phyloP scores from a whole-genome alignment of 2,113 vertebrate species.

The Eurystomus gularis region DNA sequence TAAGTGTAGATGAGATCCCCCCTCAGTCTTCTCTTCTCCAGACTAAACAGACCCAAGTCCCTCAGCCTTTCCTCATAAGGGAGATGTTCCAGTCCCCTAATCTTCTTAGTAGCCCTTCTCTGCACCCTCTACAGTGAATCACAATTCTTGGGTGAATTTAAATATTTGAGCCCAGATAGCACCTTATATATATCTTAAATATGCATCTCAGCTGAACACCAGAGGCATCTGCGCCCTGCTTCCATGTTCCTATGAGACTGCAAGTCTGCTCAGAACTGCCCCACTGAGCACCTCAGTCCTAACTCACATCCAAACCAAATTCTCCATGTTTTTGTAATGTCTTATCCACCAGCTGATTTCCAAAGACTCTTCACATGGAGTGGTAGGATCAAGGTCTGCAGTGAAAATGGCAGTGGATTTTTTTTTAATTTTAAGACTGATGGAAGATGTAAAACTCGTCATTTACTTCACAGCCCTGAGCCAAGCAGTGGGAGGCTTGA shows the following conservation, averaged over 20 bases:
- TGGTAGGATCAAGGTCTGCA: background rate
- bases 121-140: too few relatives aligned
- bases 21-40: too few relatives aligned
- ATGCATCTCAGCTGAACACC: accelerated
- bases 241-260: background rate
- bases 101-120: too few relatives aligned
- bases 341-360: background rate
- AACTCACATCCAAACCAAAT: background rate
- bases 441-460: background rate
- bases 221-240: background rate
- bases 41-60: too few relatives aligned
- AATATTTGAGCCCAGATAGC: background rate
- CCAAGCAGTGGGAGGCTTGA: background rate
- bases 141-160: background rate
- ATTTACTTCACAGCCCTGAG: background rate
- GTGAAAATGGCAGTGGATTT: background rate
- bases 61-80: too few relatives aligned
- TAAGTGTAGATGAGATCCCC: too few relatives aligned
- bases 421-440: background rate
- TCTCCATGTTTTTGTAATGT: background rate
- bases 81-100: too few relatives aligned
- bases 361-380: background rate
- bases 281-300: background rate
- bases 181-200: background rate
- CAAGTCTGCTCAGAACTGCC: background rate